Percentiles rank a stretch among this genome's conserved stretches.
phyloP scores from a whole-genome alignment of 2,888 invertebrate genomes.

The Chaetoderma sp. region DNA sequence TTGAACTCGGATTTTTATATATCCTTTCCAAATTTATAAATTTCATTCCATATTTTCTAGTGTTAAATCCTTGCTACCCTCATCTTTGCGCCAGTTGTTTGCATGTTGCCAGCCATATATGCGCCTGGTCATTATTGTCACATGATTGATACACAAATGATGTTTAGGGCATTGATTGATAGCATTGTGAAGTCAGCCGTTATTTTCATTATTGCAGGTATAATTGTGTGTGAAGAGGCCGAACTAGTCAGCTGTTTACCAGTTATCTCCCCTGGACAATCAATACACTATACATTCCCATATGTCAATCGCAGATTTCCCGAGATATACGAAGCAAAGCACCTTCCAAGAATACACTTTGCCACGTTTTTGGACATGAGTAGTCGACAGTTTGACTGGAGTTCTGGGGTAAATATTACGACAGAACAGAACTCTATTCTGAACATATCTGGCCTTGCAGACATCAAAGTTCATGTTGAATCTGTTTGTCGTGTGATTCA shows the following conservation, averaged over 20 bases:
- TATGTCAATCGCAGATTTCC: constrained; percentile 77
- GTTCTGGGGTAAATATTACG: constrained; percentile 57
- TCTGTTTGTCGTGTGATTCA: constrained; percentile 66
- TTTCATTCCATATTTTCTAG: too few relatives aligned
- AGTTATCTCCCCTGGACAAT: constrained; percentile 72
- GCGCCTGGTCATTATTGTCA: too few relatives aligned
- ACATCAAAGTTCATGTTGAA: constrained; percentile 70
- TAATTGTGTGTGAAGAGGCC: constrained; percentile 60
- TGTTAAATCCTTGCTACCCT: too few relatives aligned
- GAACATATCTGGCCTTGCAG: constrained; percentile 66
- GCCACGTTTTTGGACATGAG: not conserved
- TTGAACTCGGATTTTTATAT: too few relatives aligned
- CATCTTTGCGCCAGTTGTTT: too few relatives aligned
- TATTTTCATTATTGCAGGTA: constrained; percentile 26
- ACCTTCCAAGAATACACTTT: constrained; percentile 34
- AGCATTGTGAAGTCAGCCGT: constrained; percentile 33
- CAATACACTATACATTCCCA: constrained; percentile 81
- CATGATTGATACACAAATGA: too few relatives aligned
- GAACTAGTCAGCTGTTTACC: constrained; percentile 57
- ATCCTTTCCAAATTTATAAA: too few relatives aligned
- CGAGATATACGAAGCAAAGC: constrained; percentile 64
- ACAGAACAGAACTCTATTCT: constrained; percentile 66
- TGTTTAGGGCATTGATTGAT: not conserved
- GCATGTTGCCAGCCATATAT: too few relatives aligned
- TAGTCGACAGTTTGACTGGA: constrained; percentile 49